Evolutionary conservation across 2,113 vertebrate species (phyloP).

Genomic region (Synodontis membranacea): DNA sequence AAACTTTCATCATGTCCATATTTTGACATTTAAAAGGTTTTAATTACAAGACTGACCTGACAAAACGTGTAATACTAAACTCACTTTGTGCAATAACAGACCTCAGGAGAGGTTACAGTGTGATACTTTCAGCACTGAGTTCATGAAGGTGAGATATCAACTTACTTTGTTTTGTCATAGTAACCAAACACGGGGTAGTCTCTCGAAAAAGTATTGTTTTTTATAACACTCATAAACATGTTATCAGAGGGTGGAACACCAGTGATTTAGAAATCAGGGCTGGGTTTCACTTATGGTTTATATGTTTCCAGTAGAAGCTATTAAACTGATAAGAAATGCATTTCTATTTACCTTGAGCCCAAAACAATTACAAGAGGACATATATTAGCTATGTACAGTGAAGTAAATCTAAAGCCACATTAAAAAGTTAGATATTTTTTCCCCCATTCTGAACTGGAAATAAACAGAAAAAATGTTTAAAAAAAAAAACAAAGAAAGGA

Average conservation of each 20-base stretch:
- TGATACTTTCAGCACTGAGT: not conserved
- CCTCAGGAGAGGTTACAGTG: not conserved
- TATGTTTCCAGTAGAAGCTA: not conserved
- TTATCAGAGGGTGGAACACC: constrained; percentile 42
- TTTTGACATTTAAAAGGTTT: constrained; percentile 14
- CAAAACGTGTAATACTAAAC: not conserved
- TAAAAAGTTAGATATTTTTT: not conserved
- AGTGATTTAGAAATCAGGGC: constrained; percentile 38
- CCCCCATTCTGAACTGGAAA: not conserved
- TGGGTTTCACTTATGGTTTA: not conserved
- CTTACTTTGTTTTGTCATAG: constrained; percentile 2
- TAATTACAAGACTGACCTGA: not conserved
- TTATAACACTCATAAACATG: constrained; percentile 48
- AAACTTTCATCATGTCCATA: not conserved
- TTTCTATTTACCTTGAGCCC: not conserved
- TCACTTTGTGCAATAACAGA: not conserved
- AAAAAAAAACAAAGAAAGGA: not conserved
- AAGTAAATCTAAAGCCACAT: not conserved
- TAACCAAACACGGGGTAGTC: not conserved
- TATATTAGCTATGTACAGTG: not conserved
- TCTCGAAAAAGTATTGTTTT: constrained; percentile 14
- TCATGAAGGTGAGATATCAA: not conserved
- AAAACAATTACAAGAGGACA: not conserved
- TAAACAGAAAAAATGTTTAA: not conserved
- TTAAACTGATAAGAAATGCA: not conserved